phyloP scores from a whole-genome alignment of 2,888 invertebrate genomes.

The Vannuccia rotundouncinata region DNA sequence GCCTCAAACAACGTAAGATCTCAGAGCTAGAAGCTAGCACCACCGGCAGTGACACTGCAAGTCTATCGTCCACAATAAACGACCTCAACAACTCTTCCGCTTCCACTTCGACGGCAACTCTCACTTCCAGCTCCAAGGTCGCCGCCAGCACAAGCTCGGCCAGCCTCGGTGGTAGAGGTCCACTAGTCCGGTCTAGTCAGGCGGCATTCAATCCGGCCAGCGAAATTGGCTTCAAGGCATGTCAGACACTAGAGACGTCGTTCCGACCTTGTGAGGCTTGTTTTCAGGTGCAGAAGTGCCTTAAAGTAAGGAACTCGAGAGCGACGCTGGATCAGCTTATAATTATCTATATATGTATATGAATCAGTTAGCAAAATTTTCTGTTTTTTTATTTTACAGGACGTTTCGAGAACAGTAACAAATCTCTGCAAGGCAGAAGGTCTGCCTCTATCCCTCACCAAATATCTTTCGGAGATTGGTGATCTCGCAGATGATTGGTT shows the following conservation, averaged over 20 bases:
- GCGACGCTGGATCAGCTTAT: not conserved
- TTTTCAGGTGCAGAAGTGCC: constrained; percentile 50
- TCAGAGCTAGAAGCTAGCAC: not conserved
- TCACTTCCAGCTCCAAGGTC: not conserved
- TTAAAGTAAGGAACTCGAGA: constrained; percentile 44
- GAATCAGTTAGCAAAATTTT: too few relatives aligned
- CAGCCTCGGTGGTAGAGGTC: too few relatives aligned
- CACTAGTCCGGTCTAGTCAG: too few relatives aligned
- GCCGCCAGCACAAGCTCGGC: not conserved
- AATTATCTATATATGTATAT: not conserved
- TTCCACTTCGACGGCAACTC: not conserved
- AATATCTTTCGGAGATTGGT: constrained; percentile 46
- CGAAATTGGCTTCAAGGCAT: constrained; percentile 44
- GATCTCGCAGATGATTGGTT: constrained; percentile 47
- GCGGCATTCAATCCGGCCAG: not conserved
- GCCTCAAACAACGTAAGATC: not conserved
- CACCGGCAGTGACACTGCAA: not conserved
- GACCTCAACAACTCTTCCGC: not conserved
- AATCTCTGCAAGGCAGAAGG: constrained; percentile 50
- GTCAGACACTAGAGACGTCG: constrained; percentile 55
- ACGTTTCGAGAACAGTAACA: constrained; percentile 47
- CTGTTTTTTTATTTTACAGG: too few relatives aligned
- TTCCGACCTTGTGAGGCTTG: constrained; percentile 56
- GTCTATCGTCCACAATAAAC: not conserved
- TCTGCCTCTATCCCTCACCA: constrained; percentile 50